Base-by-base conservation (phyloP, 2,797 vertebrate genomes). In the Sebastolobus altivelis region DNA sequence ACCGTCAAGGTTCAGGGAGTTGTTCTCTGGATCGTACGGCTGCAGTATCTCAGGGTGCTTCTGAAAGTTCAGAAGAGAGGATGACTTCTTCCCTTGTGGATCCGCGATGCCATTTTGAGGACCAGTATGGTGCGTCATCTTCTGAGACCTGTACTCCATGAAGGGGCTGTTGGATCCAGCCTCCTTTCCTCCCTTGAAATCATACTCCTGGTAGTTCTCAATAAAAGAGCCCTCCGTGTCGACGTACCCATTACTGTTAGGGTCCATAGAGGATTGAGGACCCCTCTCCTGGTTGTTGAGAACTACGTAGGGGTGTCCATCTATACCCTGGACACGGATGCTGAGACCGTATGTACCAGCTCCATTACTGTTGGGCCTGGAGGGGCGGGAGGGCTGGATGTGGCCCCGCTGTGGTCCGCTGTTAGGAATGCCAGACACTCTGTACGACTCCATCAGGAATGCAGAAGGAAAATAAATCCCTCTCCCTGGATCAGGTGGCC, bases 251-350 rank as follows among this genome's bases (percentile, higher is more conserved):
- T 97, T 96, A 63, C 85, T 93, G 84, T 89, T 82, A 6, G 94
- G 91, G 52, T 93, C 92, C 1, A 71, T 25, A 49, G 86, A 93
- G 31, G 94, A 75, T 2, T 94, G 92, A 43, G 90, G 29, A 20
- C 80, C 95, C 12, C 93, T 93, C 70, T 99, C 98, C 1, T 97
- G 96, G 84, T 99, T 99, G 92, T 99, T 99, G 74, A 99, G 96
- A 56, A 99, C 98, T 5, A 99, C 97, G 65, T 99, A 99, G 1
- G 99, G 98, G 87, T 99, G 99, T 37, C 99, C 99, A 65, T 97
- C 98, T 2, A 99, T 99, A n/a, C 99, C 99, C 92, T 99, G 98
- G 27, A 99, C 98, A 68, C 98, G 95, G 88, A 99, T 99, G 88
- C 98, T 99, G 87, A 99, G 98, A 38, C 99, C 99, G 0, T 99